These are phyloP conservation scores for Rallus crepitans DNA, from an alignment of 2,797 vertebrate genomes.

Conservation along the genomic window DNA sequence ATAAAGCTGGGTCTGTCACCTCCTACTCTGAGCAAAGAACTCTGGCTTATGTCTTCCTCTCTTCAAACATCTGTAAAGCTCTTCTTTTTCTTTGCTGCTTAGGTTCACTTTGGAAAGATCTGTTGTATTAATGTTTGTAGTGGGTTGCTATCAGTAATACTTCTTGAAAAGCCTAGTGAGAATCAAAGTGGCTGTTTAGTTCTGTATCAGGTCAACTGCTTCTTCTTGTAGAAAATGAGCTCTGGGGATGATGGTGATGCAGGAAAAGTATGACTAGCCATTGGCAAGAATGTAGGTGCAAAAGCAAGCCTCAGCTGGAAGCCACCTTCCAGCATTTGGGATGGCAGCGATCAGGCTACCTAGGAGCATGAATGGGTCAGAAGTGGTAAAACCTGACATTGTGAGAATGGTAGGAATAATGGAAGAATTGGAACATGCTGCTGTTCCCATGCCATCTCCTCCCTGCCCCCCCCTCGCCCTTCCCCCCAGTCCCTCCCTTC, in stretches of 20 bases:
- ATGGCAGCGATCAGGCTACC: background rate
- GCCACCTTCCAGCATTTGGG: background rate
- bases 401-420: background rate
- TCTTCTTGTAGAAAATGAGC: background rate
- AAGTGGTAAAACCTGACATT: background rate
- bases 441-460: background rate
- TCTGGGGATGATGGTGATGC: background rate
- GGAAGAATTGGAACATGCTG: background rate
- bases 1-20: background rate
- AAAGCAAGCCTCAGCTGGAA: background rate
- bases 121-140: background rate
- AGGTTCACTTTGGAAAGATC: conserved; percentile 18
- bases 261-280: background rate
- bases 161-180: background rate
- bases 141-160: background rate
- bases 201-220: background rate
- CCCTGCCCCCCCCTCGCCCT: too few relatives aligned
- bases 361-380: background rate
- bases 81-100: background rate
- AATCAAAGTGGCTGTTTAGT: background rate
- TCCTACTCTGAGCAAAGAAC: background rate
- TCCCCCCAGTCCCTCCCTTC: background rate
- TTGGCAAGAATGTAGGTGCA: background rate
- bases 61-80: conserved; percentile 4
- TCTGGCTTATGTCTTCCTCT: background rate